Base-by-base conservation (phyloP, 2,113 vertebrate species). In the Paradoxurus hermaphroditus region DNA sequence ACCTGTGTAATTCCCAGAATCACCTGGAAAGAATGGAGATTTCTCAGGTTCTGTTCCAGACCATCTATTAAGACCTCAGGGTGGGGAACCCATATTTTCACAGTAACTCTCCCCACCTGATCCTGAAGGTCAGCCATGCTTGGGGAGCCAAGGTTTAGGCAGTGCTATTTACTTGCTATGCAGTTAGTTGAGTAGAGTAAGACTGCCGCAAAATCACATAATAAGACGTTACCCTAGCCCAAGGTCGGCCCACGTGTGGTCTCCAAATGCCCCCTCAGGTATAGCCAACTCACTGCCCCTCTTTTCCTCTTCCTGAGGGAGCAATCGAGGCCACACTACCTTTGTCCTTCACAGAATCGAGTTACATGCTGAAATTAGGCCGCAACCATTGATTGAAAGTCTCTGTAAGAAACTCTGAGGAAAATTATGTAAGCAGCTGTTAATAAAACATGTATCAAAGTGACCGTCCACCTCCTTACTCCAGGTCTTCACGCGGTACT, bases 401-500 rank as follows among this genome's bases (percentile, higher is more conserved):
- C 56, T 91, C 56, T 19, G 13, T 95, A 67, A 95, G 90, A 88
- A 93, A 87, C 41, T 59, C 34, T 92, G 34, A 27, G 77, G 92
- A 87, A 92, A 97, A 90, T 72, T 86, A 88, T 10, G 6, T 49
- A 72, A 41, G 72, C 51, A 86, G 87, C 77, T 62, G 21, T 87
- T 83, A 97, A 94, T 31, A 92, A 95, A 90, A 39, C 59, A 92
- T 44, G 34, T 63, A 86, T 81, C 23, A 23, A 91, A 86, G 18
- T 77, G 84, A 89, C 5, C 36, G 25, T 51, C 59, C 18, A 51
- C 63, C 7, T 95, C 93, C 36, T 49, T 91, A 88, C 23, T 62
- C 68, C 81, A 39, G 56, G 27, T 73, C 78, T 90, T 96, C 72
- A 81, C 36, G 13, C 31, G 75, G 79, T 41, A 73, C 46, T 93